Evolutionary conservation across 92 coral and sea anemone genomes (phyloP).

Genomic region (Blastomussa wellsi): DNA sequence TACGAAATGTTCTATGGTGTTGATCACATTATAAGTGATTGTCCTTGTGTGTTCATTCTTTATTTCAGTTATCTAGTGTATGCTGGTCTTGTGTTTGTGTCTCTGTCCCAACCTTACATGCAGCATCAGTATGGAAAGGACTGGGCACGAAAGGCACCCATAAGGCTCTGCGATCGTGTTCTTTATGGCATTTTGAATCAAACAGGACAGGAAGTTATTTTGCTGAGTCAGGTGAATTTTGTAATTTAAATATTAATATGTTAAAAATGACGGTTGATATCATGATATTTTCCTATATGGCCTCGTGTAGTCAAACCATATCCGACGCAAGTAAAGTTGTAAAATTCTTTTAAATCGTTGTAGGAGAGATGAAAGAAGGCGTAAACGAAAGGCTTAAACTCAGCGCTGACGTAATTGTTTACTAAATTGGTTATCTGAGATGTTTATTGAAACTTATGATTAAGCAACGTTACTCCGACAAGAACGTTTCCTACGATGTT

Average conservation of each 20-base stretch:
- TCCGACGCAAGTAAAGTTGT: too few species aligned
- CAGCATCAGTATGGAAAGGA: conserved; percentile 93
- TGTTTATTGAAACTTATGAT: too few species aligned
- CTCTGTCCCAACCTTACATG: conserved; percentile 93
- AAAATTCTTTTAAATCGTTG: too few species aligned
- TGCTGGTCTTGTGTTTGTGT: conserved; percentile 86
- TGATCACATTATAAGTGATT: background rate
- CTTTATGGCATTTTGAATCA: conserved; percentile 79
- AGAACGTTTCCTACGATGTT: too few species aligned
- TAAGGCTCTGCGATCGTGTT: conserved; percentile 88
- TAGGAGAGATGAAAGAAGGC: too few species aligned
- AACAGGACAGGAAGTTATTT: conserved; percentile 83
- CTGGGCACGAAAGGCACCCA: conserved; percentile 97
- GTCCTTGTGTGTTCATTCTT: background rate
- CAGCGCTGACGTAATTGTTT: too few species aligned
- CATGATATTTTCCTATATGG: too few species aligned
- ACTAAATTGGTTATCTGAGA: too few species aligned
- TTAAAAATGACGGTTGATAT: background rate
- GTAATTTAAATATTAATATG: background rate
- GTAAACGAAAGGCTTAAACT: too few species aligned
- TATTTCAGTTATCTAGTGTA: conserved; percentile 73
- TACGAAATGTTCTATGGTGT: background rate
- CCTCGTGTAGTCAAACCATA: background rate
- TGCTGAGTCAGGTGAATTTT: conserved; percentile 72
- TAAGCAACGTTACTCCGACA: too few species aligned